Evolutionary conservation across 2,797 vertebrate species (phyloP).

Genomic region (Sparus aurata): DNA sequence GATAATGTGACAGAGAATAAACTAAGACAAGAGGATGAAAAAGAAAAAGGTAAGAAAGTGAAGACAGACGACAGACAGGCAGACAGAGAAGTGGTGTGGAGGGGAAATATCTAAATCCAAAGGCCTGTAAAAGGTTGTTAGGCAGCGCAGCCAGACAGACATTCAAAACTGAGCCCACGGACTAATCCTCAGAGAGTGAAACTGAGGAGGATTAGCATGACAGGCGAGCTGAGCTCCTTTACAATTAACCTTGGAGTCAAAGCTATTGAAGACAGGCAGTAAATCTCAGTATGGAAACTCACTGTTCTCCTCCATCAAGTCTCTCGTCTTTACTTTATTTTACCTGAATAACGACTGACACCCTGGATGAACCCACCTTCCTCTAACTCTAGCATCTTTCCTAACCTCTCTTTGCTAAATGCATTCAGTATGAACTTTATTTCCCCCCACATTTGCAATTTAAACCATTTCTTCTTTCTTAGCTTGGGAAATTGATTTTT

Average conservation of each 20-base stretch:
- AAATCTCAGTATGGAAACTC: slow-evolving; percentile 5
- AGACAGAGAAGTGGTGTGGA: not conserved
- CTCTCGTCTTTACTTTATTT: not conserved
- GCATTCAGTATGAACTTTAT: not conserved
- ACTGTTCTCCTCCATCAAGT: not conserved
- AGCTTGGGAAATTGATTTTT: not conserved
- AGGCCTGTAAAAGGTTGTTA: slow-evolving; percentile 6
- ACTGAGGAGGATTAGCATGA: slow-evolving; percentile 38
- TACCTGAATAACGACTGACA: not conserved
- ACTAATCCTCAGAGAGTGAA: slow-evolving; percentile 41
- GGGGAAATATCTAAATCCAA: not conserved
- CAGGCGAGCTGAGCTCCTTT: slow-evolving; percentile 25
- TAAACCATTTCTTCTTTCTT: not conserved
- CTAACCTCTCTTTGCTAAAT: not conserved
- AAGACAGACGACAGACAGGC: not conserved
- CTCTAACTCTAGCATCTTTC: not conserved
- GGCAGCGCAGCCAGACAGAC: slow-evolving; percentile 13
- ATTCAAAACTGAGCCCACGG: slow-evolving; percentile 4
- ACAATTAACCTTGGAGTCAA: slow-evolving; percentile 22
- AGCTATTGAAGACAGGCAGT: slow-evolving; percentile 8
- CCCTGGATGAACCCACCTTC: not conserved
- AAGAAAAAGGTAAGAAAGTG: not conserved
- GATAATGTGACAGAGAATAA: not conserved
- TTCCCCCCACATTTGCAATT: not conserved
- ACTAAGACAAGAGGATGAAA: slow-evolving; percentile 5